Evolutionary conservation across 2,797 vertebrate species (phyloP), one percentile per base, ranked within the genome.

Genomic region (Vespertilio murinus): DNA sequence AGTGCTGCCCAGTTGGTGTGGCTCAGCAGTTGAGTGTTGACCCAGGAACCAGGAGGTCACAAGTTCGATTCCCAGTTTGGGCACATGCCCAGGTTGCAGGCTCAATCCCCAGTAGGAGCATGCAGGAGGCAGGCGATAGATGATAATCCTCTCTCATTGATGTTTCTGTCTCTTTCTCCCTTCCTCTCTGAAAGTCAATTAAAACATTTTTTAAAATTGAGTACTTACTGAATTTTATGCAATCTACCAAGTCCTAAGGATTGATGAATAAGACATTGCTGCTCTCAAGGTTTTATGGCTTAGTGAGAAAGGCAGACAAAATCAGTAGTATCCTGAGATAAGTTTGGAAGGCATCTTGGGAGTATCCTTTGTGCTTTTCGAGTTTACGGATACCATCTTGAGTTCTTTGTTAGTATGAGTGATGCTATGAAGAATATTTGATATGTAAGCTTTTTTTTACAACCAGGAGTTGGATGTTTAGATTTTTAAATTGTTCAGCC

Each of bases 301-400:
- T 49, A 11, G 10, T 42, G 49, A 71, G 74, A 18, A 54, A 17
- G 28, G 40, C 67, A 40, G 54, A 2, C 10, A 20, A 8, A 3
- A 2, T 7, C 2, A 42, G 3, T 33, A 28, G 0, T 10, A 0
- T 8, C 79, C 33, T 14, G 49, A 25, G 64, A 3, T 54, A 18
- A 2, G 0, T 2, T 11, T 35, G 8, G 0, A 6, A 14, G 30
- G 30, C 1, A 3, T 4, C 8, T 40, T 40, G 33, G 67, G 20
- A 8, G 23, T 11, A 0, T 54, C 49, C 7, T 12, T 4, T 14
- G n/a, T 28, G 30, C 23, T 16, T 18, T 45, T 52, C 16, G 5
- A 5, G 6, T 64, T 49, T 23, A 1, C 42, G 28, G 18, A n/a
- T 14, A 1, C 42, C 22, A 28, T 11, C 35, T 73, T 61, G 18